These are phyloP conservation scores for Microcebus ravelobensis DNA, from an alignment of 2,113 vertebrate genomes.

Conservation along the genomic window DNA sequence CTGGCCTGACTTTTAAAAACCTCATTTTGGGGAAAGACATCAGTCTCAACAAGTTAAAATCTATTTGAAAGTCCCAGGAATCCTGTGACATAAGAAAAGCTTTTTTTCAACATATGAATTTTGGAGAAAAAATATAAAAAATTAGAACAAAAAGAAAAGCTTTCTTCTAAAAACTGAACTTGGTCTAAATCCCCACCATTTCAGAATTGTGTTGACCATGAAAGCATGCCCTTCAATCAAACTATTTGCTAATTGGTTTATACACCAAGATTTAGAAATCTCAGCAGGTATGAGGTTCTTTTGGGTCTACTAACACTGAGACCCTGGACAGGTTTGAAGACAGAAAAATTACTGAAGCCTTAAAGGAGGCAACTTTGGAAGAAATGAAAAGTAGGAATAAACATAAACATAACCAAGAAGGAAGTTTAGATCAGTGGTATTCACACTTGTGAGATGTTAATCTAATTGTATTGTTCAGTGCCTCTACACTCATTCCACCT, in stretches of 20 bases:
- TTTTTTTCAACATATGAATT: not conserved
- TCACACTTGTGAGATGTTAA: not conserved
- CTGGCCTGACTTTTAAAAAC: not conserved
- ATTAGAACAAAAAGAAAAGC: not conserved
- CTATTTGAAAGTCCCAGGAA: slow-evolving; percentile 24
- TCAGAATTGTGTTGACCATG: not conserved
- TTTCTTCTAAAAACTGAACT: not conserved
- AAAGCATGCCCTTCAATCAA: not conserved
- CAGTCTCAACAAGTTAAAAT: slow-evolving; percentile 44
- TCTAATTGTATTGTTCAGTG: not conserved
- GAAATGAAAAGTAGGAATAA: slow-evolving; percentile 48
- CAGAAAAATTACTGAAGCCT: slow-evolving; percentile 12
- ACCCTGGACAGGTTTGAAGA: slow-evolving; percentile 26
- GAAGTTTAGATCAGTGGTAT: not conserved
- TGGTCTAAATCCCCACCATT: not conserved
- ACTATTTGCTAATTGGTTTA: not conserved
- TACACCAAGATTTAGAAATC: slow-evolving; percentile 48
- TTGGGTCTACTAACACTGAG: slow-evolving; percentile 13
- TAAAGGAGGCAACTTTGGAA: slow-evolving; percentile 22
- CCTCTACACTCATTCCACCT: not conserved
- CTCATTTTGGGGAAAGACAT: not conserved
- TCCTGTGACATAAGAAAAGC: not conserved
- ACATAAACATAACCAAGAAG: slow-evolving; percentile 18
- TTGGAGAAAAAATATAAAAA: not conserved
- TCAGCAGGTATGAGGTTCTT: slow-evolving; percentile 13